Evolutionary conservation across 2,888 invertebrate species (phyloP).

Genomic region (Cantharis rustica): DNA sequence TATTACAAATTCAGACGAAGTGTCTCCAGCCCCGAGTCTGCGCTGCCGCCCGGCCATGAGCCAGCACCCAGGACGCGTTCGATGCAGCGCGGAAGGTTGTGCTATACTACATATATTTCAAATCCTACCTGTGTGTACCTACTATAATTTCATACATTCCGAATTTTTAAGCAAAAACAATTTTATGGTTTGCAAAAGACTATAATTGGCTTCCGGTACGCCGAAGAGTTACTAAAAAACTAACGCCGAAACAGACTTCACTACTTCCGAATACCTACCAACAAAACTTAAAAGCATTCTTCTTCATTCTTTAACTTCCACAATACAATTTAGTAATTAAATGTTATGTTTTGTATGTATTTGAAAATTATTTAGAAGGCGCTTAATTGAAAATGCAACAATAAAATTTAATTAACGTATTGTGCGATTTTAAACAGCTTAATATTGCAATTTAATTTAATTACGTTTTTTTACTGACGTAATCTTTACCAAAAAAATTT

Average conservation of each 20-base stretch:
- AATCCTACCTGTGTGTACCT: slow-evolving; percentile 26
- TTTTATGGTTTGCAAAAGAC: neutral
- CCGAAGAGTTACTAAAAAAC: neutral
- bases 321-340: neutral
- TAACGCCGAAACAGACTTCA: neutral
- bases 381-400: neutral
- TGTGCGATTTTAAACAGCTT: neutral
- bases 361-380: neutral
- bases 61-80: slow-evolving; percentile 49
- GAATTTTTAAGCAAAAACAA: neutral
- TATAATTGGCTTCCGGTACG: neutral
- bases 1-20: slow-evolving; percentile 55
- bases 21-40: slow-evolving; percentile 46
- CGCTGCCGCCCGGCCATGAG: slow-evolving; percentile 41
- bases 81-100: slow-evolving; percentile 48
- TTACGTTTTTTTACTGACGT: neutral
- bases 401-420: neutral
- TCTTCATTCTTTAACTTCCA: neutral
- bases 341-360: neutral
- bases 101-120: slow-evolving; percentile 35
- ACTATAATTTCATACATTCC: slow-evolving; percentile 5
- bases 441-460: neutral
- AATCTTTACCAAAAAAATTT: neutral
- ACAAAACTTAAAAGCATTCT: neutral
- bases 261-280: neutral